A percentile compares a stretch with the other conserved stretches of the same genome.
phyloP scores from a whole-genome alignment of 1,140 invertebrate species.

The Drosophila obscura region DNA sequence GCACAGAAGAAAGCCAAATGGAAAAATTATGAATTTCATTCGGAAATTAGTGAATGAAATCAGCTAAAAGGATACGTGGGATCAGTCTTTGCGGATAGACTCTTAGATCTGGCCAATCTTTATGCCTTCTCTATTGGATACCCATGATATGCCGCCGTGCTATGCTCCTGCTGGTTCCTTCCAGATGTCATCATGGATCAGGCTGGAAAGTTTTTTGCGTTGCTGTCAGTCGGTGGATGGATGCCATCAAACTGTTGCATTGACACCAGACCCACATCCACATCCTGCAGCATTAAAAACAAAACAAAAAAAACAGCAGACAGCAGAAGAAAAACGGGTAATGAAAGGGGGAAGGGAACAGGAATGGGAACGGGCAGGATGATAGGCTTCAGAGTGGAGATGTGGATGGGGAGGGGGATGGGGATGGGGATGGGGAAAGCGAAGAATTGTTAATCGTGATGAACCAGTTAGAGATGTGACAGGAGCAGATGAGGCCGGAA shows the following conservation, averaged over 20 bases:
- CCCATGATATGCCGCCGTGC: neutral
- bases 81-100: neutral
- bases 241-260: constrained; percentile 15
- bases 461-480: constrained; percentile 71
- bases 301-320: too few relatives aligned
- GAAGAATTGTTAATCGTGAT: constrained; percentile 75
- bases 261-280: too few relatives aligned
- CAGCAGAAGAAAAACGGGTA: neutral
- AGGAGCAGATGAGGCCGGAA: constrained; percentile 21
- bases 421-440: neutral
- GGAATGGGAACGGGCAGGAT: neutral
- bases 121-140: neutral
- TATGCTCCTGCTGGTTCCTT: neutral
- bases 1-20: neutral
- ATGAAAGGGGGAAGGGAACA: constrained; percentile 4
- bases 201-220: neutral
- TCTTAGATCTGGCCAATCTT: too few relatives aligned
- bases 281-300: too few relatives aligned
- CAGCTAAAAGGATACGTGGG: too few relatives aligned
- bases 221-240: neutral
- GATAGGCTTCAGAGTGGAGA: neutral
- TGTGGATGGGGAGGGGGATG: neutral
- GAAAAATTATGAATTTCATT: constrained; percentile 15
- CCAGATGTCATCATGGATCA: neutral
- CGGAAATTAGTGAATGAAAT: constrained; percentile 13